Conservation (phyloP, 2,888 invertebrate genomes). For the Drosophila affinis region DNA sequence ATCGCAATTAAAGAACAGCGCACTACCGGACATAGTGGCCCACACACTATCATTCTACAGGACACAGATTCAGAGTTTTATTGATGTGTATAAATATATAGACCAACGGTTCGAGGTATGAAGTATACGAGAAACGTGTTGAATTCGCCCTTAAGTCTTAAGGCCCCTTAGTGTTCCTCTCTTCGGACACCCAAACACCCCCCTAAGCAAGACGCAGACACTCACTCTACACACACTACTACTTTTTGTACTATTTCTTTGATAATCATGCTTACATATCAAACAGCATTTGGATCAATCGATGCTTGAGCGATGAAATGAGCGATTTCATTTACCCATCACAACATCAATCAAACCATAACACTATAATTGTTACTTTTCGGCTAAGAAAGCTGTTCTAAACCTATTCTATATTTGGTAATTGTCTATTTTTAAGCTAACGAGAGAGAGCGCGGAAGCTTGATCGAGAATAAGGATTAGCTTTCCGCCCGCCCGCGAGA, state of each 20-base stretch:
- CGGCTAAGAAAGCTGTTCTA: slow-evolving; percentile 55
- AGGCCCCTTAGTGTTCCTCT: slow-evolving; percentile 40
- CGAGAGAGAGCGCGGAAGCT: slow-evolving; percentile 8
- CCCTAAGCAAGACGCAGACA: slow-evolving; percentile 3
- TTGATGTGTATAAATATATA: slow-evolving; percentile 41
- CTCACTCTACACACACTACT: slow-evolving; percentile 29
- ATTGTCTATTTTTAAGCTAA: slow-evolving; percentile 46
- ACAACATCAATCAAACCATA: background rate
- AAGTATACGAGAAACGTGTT: slow-evolving; percentile 30
- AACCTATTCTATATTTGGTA: slow-evolving; percentile 37
- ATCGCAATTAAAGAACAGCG: slow-evolving; percentile 20
- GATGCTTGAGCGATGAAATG: slow-evolving; percentile 35
- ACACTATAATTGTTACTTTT: slow-evolving; percentile 33
- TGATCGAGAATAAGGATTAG: slow-evolving; percentile 6
- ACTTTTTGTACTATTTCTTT: slow-evolving; percentile 47
- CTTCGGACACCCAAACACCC: slow-evolving; percentile 17
- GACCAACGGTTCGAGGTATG: slow-evolving; percentile 40
- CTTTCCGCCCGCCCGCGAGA: slow-evolving; percentile 6
- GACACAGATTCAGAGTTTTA: slow-evolving; percentile 34
- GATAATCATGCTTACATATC: slow-evolving; percentile 80
- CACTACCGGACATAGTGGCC: slow-evolving; percentile 46
- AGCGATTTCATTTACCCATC: slow-evolving; percentile 38
- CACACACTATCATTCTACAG: slow-evolving; percentile 29
- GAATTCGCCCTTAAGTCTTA: slow-evolving; percentile 35
- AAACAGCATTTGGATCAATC: slow-evolving; percentile 23